Conservation (phyloP, 2,113 vertebrate genomes). For the Mastomys coucha region DNA sequence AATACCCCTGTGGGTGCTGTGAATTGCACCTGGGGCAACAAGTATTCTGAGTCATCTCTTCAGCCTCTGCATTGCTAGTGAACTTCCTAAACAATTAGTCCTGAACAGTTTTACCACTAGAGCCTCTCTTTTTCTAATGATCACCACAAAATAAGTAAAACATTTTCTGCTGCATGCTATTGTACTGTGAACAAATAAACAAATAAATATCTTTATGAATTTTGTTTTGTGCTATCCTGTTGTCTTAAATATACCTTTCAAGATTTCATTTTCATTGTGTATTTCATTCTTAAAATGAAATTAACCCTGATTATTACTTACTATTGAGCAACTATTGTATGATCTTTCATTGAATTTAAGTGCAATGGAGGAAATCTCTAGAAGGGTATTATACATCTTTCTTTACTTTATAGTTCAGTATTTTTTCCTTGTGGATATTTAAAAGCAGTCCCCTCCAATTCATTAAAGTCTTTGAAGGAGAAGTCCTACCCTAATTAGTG, state of each 20-base stretch:
- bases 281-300: constrained; percentile 34
- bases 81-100: background rate
- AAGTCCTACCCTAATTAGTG: background rate
- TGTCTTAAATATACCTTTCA: background rate
- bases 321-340: background rate
- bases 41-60: background rate
- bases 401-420: background rate
- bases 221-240: background rate
- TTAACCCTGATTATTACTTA: background rate
- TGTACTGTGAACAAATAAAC: background rate
- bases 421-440: background rate
- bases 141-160: background rate
- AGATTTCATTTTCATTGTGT: background rate
- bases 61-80: background rate
- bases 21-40: background rate
- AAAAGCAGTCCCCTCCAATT: background rate
- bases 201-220: background rate
- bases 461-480: background rate
- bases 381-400: background rate
- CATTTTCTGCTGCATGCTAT: background rate
- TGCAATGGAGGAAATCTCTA: background rate
- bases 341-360: background rate
- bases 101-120: background rate
- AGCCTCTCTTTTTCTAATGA: background rate
- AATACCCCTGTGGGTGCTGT: no score